These are phyloP conservation scores for Leuctra nigra DNA, from an alignment of 2,888 invertebrate species.

Conservation along the genomic window DNA sequence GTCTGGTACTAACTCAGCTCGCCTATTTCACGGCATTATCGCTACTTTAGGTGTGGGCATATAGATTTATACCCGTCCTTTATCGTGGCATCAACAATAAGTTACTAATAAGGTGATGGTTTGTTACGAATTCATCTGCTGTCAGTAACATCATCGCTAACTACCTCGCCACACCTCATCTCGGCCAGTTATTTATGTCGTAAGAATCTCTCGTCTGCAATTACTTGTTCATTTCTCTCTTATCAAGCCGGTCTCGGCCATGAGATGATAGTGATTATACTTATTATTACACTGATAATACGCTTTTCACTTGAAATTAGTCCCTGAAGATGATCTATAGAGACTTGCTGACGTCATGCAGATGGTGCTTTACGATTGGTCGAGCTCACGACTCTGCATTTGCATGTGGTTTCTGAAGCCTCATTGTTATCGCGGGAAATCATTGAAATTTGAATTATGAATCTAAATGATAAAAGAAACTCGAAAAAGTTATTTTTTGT, in stretches of 20 bases:
- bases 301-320: conserved; percentile 3
- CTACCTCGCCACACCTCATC: not conserved
- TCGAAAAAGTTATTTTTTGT: too few species aligned
- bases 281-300: conserved; percentile 8
- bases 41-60: conserved; percentile 12
- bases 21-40: too few species aligned
- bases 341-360: not conserved
- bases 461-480: too few species aligned
- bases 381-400: not conserved
- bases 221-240: too few species aligned
- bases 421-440: too few species aligned
- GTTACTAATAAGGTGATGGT: not conserved
- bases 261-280: conserved; percentile 3
- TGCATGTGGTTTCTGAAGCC: not conserved
- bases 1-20: too few species aligned
- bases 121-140: not conserved
- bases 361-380: conserved; percentile 2
- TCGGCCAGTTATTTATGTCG: too few species aligned
- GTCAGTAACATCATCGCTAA: not conserved
- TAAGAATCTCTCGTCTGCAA: too few species aligned
- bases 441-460: too few species aligned
- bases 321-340: not conserved
- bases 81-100: conserved; percentile 8
- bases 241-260: not conserved
- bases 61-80: conserved; percentile 6